phyloP scores from a whole-genome alignment of 2,797 vertebrate genomes.

The Manis pentadactyla region DNA sequence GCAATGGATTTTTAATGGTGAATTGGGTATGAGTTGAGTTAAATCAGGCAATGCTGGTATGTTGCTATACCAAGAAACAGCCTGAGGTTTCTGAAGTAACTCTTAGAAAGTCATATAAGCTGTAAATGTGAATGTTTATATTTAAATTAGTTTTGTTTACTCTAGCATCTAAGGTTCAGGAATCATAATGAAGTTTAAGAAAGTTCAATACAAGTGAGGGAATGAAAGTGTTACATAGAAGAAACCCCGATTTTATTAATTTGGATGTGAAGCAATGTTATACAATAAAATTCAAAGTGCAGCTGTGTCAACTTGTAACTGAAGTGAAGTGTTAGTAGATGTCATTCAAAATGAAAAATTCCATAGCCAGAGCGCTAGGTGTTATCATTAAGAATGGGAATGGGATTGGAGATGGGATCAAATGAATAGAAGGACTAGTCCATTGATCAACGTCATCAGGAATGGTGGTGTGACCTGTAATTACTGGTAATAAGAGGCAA shows the following conservation, averaged over 20 bases:
- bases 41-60: background rate
- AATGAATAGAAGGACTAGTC: background rate
- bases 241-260: background rate
- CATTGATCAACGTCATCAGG: background rate
- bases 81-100: background rate
- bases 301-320: background rate
- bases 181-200: conserved; percentile 9
- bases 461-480: background rate
- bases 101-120: background rate
- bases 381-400: background rate
- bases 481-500: background rate
- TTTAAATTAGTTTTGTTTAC: conserved; percentile 34
- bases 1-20: background rate
- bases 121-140: conserved; percentile 9
- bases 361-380: background rate
- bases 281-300: background rate
- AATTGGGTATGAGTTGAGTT: background rate
- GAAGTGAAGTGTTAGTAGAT: background rate
- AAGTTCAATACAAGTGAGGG: background rate
- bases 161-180: background rate
- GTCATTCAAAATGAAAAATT: background rate
- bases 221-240: background rate
- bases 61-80: background rate
- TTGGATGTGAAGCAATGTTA: background rate
- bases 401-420: background rate